These are phyloP conservation scores for Melanerpes formicivorus DNA, from an alignment of 2,113 vertebrate species.

Conservation along the genomic window DNA sequence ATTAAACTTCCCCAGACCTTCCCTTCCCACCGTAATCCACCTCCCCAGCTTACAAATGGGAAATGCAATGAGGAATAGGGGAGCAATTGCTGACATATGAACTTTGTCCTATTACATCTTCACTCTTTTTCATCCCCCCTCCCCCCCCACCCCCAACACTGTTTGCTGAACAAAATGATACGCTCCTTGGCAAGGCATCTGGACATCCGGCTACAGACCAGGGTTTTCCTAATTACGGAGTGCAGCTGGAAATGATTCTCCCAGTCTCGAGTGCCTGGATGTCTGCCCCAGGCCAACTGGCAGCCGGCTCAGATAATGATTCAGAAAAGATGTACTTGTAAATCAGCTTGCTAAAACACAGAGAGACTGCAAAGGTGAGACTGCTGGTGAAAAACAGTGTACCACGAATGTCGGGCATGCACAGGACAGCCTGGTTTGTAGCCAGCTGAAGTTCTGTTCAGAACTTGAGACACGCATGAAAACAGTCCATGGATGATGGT, in stretches of 20 bases:
- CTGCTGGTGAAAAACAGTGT: neutral
- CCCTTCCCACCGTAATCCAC: neutral
- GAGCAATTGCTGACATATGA: neutral
- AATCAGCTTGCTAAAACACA: conserved; percentile 38
- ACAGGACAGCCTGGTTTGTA: neutral
- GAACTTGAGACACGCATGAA: rapidly evolving
- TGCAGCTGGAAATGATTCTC: conserved; percentile 55
- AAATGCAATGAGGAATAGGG: neutral
- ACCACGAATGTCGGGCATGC: neutral
- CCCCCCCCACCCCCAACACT: neutral
- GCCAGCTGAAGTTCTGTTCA: neutral
- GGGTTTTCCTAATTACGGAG: conserved; percentile 49
- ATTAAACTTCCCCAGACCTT: neutral
- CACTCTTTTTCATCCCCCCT: neutral
- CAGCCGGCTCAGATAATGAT: conserved; percentile 9
- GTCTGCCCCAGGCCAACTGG: conserved; percentile 54
- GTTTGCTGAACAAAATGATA: neutral
- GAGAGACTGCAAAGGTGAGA: conserved; percentile 28
- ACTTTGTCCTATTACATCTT: neutral
- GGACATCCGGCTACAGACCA: conserved; percentile 47
- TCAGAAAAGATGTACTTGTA: conserved; percentile 52
- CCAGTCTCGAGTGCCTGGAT: conserved; percentile 31
- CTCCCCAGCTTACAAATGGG: neutral
- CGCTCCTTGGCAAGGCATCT: conserved; percentile 30
- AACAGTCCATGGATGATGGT: rapidly evolving